phyloP scores from a whole-genome alignment of 2,797 vertebrate species.

The Molossus molossus region DNA sequence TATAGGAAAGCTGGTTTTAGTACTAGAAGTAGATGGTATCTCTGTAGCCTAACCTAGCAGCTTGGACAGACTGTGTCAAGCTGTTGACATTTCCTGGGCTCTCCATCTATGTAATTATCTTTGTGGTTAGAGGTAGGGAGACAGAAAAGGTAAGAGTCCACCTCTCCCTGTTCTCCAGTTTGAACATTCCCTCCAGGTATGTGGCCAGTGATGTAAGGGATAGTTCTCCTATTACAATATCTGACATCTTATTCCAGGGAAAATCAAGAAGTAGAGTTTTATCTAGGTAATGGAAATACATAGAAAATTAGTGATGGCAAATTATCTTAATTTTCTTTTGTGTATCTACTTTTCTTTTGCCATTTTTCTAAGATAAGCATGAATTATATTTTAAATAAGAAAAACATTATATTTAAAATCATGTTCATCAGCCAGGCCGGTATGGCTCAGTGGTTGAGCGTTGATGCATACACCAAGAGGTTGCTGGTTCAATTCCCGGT shows the following conservation, averaged over 20 bases:
- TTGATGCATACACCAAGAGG: no score
- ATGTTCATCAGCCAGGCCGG: neutral
- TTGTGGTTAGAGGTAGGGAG: neutral
- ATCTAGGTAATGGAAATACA: neutral
- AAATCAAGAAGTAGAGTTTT: neutral
- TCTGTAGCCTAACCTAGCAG: neutral
- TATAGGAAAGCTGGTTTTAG: neutral
- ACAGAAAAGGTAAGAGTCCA: neutral
- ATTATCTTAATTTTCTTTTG: slow-evolving; percentile 16
- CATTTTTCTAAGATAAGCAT: neutral
- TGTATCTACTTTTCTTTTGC: neutral
- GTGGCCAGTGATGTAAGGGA: neutral
- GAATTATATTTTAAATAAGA: neutral
- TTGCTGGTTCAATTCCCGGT: no score
- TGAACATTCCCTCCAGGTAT: neutral
- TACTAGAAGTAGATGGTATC: neutral
- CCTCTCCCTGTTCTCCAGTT: neutral
- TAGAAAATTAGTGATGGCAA: neutral
- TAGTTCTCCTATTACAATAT: neutral
- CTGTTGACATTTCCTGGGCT: neutral
- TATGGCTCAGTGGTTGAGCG: no score
- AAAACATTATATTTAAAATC: neutral
- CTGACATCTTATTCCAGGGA: neutral
- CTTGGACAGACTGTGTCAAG: neutral
- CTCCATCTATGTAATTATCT: neutral